A percentile compares a stretch with the other conserved stretches of the same genome.
Evolutionary conservation across 2,113 vertebrate species (phyloP).

Genomic region (Microcebus tavaratra): DNA sequence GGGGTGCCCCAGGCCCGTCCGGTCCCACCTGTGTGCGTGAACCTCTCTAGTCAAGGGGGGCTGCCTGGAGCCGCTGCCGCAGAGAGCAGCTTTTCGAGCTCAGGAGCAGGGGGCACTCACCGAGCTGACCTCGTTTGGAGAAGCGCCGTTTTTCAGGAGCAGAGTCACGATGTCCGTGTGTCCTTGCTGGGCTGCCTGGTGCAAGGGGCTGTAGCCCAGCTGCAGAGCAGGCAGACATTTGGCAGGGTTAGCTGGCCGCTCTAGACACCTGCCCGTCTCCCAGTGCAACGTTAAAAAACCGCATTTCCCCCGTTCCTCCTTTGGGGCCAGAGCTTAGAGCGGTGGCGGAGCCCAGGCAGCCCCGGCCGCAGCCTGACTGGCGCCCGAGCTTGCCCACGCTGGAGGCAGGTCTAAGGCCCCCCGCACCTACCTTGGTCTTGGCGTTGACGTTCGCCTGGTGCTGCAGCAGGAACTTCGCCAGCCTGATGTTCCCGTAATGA

Average conservation of each 20-base stretch:
- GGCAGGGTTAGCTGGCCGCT: not conserved
- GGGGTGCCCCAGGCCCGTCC: fast-evolving
- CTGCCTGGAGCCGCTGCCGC: fast-evolving
- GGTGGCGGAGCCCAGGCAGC: not conserved
- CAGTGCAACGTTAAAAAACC: not conserved
- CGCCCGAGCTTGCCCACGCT: no score
- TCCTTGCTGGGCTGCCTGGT: conserved; percentile 96
- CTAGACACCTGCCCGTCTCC: not conserved
- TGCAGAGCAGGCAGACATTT: conserved; percentile 72
- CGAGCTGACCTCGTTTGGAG: conserved; percentile 93
- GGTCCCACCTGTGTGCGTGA: fast-evolving
- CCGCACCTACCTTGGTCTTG: conserved; percentile 97
- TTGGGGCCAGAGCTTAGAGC: not conserved
- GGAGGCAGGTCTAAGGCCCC: fast-evolving
- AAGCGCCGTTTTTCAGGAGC: conserved; percentile 93
- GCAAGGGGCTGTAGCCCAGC: conserved; percentile 95
- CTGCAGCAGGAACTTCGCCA: conserved; percentile 97
- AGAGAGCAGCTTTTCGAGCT: not conserved
- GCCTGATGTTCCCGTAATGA: conserved; percentile 97
- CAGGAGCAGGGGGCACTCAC: conserved; percentile 83
- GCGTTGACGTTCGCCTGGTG: conserved; percentile 96
- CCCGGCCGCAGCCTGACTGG: not conserved
- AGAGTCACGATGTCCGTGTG: conserved; percentile 96
- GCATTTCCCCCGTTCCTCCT: not conserved
- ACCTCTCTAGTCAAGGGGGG: fast-evolving